These are phyloP conservation scores for Asteroscopus sphinx DNA, from an alignment of 2,888 invertebrate species.

Conservation along the genomic window DNA sequence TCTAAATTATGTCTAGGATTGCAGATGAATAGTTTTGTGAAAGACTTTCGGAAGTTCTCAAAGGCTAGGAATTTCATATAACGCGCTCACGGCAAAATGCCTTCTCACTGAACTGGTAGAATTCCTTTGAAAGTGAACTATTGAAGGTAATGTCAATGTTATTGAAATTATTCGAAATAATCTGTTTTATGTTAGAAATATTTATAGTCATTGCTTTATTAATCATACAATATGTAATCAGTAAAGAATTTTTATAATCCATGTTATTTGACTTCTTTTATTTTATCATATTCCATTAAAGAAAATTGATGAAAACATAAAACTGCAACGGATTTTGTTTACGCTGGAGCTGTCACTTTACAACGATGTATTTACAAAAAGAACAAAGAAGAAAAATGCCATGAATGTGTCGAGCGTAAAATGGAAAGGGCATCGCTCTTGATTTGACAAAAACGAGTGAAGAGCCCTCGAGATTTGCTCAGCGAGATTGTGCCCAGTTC, in stretches of 20 bases:
- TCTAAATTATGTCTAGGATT: slow-evolving; percentile 14
- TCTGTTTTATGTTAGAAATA: too few relatives aligned
- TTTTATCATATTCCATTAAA: slow-evolving; percentile 3
- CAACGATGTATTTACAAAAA: slow-evolving; percentile 35
- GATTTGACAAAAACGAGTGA: slow-evolving; percentile 75
- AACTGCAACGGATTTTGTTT: slow-evolving; percentile 6
- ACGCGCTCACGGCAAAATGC: slow-evolving; percentile 42
- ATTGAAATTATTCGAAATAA: slow-evolving; percentile 17
- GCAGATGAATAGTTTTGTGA: slow-evolving; percentile 28
- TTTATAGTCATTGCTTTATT: too few relatives aligned
- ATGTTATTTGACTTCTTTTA: too few relatives aligned
- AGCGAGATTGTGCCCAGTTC: slow-evolving; percentile 70
- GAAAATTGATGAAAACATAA: slow-evolving; percentile 4
- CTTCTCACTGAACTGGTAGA: slow-evolving; percentile 46
- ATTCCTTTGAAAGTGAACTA: slow-evolving; percentile 45
- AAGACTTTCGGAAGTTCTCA: slow-evolving; percentile 37
- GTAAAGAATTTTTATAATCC: too few relatives aligned
- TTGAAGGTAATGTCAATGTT: slow-evolving; percentile 35
- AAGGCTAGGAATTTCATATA: slow-evolving; percentile 57
- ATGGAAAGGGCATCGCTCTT: slow-evolving; percentile 61
- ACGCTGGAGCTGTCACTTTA: slow-evolving; percentile 8
- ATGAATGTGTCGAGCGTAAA: slow-evolving; percentile 58
- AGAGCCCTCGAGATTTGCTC: slow-evolving; percentile 70
- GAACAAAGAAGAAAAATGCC: slow-evolving; percentile 52
- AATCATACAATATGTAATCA: neutral